Base-by-base conservation (phyloP, 1,140 invertebrate species). In the Ceratina australensis region DNA sequence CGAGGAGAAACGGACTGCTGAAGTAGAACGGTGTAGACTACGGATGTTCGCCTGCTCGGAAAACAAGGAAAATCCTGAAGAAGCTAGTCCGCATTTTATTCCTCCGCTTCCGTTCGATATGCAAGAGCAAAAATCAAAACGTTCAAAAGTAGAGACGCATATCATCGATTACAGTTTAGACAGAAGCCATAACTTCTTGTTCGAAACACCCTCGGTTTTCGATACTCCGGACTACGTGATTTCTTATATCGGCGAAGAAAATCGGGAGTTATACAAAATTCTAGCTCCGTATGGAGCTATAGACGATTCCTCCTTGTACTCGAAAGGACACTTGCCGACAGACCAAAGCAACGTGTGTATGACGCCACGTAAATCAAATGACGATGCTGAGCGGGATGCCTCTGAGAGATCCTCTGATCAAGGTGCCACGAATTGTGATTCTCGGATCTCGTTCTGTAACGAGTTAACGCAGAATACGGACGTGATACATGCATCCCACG, bases 1-100 rank as follows among this genome's bases (percentile, higher is more conserved):
- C 12, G 61, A 80, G 16, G 16, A 47, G 56, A 18, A 49, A 56
- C 68, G 1, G 33, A 60, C 67, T 4, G 13, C 20, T 15, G 50
- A 78, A 28, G 3, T 89, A 15, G 87, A 90, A 64, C 33, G 57
- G 0, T 79, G 77, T 15, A 83, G 85, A 42, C 16, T 54, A 16
- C 57, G 56, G 42, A 91, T 92, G 90, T 92, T 92, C 33, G 33
- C 33, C 8, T 72, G 87, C 88, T 49, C 8, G 2, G 8, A 10
- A n/a, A 64, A 10, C 28, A 2, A 16, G 8, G 47, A 10, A 26
- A 42, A 8, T 42, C 33, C 8, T 5, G n/a, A 73, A 54, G 20
- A 63, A 54, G 1, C 52, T 3, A 66, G 77, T 18, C 71, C 65
- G 47, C 63, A 54, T 16, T 91, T 87, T 60, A 72, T 89, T 67